Conservation (phyloP, 2,797 vertebrate genomes). For the Pseudotriccus pelzelni region DNA sequence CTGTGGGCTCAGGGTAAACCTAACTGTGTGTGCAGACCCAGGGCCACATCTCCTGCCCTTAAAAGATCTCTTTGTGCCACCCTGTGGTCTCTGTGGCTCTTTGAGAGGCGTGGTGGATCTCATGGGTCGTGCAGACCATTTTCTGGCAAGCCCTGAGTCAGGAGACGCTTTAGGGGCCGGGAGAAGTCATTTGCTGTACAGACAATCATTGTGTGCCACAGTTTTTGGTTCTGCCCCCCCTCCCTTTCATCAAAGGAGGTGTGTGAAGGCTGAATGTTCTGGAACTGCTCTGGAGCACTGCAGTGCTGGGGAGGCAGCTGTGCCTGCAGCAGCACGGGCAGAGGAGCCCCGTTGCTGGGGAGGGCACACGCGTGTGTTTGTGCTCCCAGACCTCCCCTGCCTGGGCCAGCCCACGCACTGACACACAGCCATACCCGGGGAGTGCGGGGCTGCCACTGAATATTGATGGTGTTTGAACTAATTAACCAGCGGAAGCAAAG, state of each 20-base stretch:
- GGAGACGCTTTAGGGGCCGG: background rate
- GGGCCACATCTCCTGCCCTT: background rate
- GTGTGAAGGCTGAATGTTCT: background rate
- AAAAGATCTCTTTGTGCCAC: background rate
- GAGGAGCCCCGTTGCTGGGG: background rate
- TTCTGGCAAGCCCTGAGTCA: background rate
- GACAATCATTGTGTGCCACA: background rate
- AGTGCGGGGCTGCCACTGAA: background rate
- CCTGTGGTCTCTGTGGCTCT: background rate
- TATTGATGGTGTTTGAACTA: constrained; percentile 40
- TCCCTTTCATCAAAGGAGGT: background rate
- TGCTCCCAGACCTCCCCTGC: background rate
- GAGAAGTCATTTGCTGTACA: background rate
- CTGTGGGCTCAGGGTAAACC: background rate
- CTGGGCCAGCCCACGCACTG: background rate
- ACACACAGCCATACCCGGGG: background rate
- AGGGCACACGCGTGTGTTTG: background rate
- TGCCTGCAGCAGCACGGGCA: background rate
- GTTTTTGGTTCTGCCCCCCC: background rate
- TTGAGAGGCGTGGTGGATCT: background rate
- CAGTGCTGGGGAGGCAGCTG: rapidly evolving
- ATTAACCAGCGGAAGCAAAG: constrained; percentile 36
- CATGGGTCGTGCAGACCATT: background rate
- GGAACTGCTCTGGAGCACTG: background rate
- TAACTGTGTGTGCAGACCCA: background rate